Base-by-base conservation (phyloP, 2,888 invertebrate species). In the Malachius bipustulatus region DNA sequence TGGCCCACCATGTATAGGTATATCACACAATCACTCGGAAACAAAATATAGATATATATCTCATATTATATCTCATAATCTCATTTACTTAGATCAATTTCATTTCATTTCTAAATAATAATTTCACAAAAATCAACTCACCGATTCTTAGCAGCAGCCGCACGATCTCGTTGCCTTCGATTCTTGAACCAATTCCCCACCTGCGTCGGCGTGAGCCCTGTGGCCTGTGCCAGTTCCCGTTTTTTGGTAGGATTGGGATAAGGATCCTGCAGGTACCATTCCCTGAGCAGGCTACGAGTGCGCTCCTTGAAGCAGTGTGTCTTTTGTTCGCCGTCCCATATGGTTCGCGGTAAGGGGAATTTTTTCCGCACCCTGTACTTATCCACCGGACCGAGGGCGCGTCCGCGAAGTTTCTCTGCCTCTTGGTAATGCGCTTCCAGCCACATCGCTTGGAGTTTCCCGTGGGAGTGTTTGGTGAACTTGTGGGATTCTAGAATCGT, bases 261-360 rank as follows among this genome's bases (percentile, higher is more conserved):
- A n/a, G 89, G 88, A 66, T 89, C 96, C 66, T 93, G 90, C 36
- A 96, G 77, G 64, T 98, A 98, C 93, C 96, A 97, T 69, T 98
- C 97, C 42, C 97, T 69, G 47, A 98, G 71, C 47, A 96, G 70
- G 51, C 90, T 89, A 48, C 97, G 68, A 57, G 98, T 97, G 45
- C 94, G 69, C 67, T 98, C 88, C 71, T 93, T 93, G 65, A 91
- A 93, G 63, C 91, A 93, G 59, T 93, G 91, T 9, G 89, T 91
- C 65, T 91, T 93, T 64, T 91, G 90, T 57, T 93, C 91, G 30
- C 91, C 91, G 63, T 91, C 91, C 90, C 90, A 91, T 48, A 91
- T 91, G 30, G 89, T 91, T 33, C 87, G 67, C 29, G 90, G 90
- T 56, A 90, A 63, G 1, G 91, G 91, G 56, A 84, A 90, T 75